A percentile compares a stretch with the other conserved stretches of the same genome.
Conservation (phyloP, 1,140 invertebrate genomes). For the Dendroctonus ponderosae region DNA sequence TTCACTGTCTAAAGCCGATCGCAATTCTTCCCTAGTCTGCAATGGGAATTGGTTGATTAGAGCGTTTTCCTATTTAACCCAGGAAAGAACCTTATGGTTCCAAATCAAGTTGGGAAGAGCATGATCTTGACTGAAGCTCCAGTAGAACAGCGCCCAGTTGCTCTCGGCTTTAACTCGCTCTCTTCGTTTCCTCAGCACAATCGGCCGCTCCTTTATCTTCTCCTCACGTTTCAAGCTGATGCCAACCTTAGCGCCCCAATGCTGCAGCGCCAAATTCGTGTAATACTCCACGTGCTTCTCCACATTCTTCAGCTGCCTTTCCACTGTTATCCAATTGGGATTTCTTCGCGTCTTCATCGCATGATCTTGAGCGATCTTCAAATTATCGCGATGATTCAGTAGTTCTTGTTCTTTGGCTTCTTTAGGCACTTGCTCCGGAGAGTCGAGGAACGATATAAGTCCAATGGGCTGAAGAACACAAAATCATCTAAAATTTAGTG, state of each 20-base stretch:
- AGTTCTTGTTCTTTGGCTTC: slow-evolving; percentile 62
- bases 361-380: slow-evolving; percentile 89
- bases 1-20: slow-evolving; percentile 91
- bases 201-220: slow-evolving; percentile 69
- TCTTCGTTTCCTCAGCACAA: slow-evolving; percentile 85
- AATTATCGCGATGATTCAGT: slow-evolving; percentile 86
- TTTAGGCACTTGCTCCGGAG: slow-evolving; percentile 79
- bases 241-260: slow-evolving; percentile 83
- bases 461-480: slow-evolving; percentile 68
- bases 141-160: slow-evolving; percentile 95
- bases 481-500: slow-evolving; percentile 4
- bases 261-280: slow-evolving; percentile 75
- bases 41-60: neutral
- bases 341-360: slow-evolving; percentile 63
- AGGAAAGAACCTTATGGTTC: slow-evolving; percentile 83
- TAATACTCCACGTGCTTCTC: slow-evolving; percentile 77
- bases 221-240: slow-evolving; percentile 64
- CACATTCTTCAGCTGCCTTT: slow-evolving; percentile 71
- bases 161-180: slow-evolving; percentile 89
- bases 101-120: slow-evolving; percentile 95
- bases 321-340: slow-evolving; percentile 68
- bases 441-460: slow-evolving; percentile 87
- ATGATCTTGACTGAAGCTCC: slow-evolving; percentile 94
- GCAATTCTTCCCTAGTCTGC: slow-evolving; percentile 91
- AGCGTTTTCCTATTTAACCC: neutral